phyloP scores from a whole-genome alignment of 2,113 vertebrate genomes.

The Bufo bufo region DNA sequence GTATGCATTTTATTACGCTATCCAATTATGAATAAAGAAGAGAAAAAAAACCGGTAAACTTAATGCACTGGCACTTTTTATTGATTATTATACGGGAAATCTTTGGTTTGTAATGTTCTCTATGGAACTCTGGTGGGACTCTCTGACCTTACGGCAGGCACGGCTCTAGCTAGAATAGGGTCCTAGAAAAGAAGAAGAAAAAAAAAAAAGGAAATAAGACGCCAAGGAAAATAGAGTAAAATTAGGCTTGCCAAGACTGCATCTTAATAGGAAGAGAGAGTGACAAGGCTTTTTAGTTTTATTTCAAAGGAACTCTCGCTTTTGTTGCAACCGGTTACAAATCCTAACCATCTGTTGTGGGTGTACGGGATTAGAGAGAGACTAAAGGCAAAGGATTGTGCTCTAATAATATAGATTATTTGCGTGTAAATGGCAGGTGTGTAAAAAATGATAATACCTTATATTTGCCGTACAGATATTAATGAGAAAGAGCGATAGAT shows the following conservation, averaged over 20 bases:
- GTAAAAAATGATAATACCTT: constrained; percentile 1
- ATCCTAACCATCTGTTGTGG: constrained; percentile 53
- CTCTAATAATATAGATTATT: constrained; percentile 54
- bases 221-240: not conserved
- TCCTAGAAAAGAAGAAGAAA: not conserved
- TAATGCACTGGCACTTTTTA: constrained; percentile 56
- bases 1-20: constrained; percentile 65
- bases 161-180: not conserved
- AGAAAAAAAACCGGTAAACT: constrained; percentile 55
- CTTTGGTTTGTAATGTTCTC: constrained; percentile 42
- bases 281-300: constrained; percentile 40
- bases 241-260: not conserved
- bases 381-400: constrained; percentile 46
- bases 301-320: constrained; percentile 28
- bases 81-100: constrained; percentile 63
- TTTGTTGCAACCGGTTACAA: constrained; percentile 47
- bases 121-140: not conserved
- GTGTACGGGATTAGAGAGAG: constrained; percentile 46
- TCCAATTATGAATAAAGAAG: constrained; percentile 58
- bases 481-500: not conserved
- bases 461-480: not conserved
- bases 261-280: not conserved
- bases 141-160: constrained; percentile 38
- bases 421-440: constrained; percentile 51
- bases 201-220: constrained; percentile 16